Conservation (phyloP, 92 coral and sea anemone species). For the Plumapathes pennacea region DNA sequence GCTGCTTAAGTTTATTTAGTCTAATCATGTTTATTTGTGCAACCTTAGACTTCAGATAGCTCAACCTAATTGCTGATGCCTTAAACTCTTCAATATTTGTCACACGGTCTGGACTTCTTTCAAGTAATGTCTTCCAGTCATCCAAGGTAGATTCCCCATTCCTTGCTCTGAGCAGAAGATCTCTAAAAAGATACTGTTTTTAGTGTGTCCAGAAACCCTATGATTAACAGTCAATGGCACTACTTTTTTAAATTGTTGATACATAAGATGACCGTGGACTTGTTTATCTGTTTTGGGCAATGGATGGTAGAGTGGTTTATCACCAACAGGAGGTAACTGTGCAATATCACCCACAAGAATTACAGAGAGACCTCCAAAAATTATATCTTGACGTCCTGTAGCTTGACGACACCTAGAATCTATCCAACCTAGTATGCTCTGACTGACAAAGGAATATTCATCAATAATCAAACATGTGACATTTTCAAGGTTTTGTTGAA, state of each 20-base stretch:
- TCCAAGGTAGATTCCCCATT: conserved; percentile 32
- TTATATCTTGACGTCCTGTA: conserved; percentile 31
- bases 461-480: conserved; percentile 52
- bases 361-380: conserved; percentile 55
- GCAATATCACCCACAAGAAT: conserved; percentile 49
- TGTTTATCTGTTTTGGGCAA: conserved; percentile 47
- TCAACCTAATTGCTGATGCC: conserved; percentile 7
- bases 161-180: conserved; percentile 27
- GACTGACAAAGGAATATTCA: conserved; percentile 62
- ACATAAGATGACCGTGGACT: conserved; percentile 34
- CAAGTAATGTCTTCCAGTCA: conserved; percentile 37
- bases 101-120: conserved; percentile 27
- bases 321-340: conserved; percentile 48
- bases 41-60: conserved; percentile 26
- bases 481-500: conserved; percentile 56
- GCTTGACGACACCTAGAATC: conserved; percentile 54
- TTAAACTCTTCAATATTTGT: conserved; percentile 16
- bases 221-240: conserved; percentile 25
- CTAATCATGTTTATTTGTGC: conserved; percentile 31
- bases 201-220: conserved; percentile 33
- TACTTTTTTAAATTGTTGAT: conserved; percentile 32
- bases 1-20: conserved; percentile 34
- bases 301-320: conserved; percentile 43
- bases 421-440: conserved; percentile 40
- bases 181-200: conserved; percentile 32